Evolutionary conservation across 2,113 vertebrate species (phyloP), one percentile per base, ranked within the genome.

Genomic region (Aptenodytes forsteri): DNA sequence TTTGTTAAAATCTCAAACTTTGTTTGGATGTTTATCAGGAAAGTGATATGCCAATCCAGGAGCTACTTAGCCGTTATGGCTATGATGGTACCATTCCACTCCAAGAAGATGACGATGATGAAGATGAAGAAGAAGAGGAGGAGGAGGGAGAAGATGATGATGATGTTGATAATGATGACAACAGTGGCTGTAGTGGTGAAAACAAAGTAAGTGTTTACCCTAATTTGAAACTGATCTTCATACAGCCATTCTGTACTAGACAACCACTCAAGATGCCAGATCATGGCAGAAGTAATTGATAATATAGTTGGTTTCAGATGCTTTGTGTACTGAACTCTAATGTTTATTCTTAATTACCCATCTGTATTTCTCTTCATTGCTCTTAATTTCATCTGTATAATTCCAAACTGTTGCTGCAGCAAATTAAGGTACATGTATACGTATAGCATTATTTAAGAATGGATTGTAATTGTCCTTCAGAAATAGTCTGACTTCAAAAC

Each of bases 31-130:
- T 69, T 91, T 49, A 67, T 47, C 96, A 99, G 99, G 99, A 99
- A 88, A 99, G 99, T 4, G 99, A 99, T 77, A 99, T 99, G 99
- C 99, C 99, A 69, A 99, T 99, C 97, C 99, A 99, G 86, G 99
- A 99, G 96, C 98, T 99, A 56, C 98, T 99, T 71, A 99, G 99
- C 95, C 98, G 99, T 72, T 99, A 99, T 8, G 99, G 99, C 84
- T 99, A 99, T 71, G 98, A 99, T 11, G 98, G 98, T 66, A 97
- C 98, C 59, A 98, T 99, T 59, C 99, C 98, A 44, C 98, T 99
- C 72, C 99, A 98, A 71, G 99, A 99, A 79, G 99, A 99, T 73
- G 98, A 99, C 29, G 98, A 99, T 1, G 98, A 98, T 4, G 98
- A 98, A 3, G 99, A 99, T 3, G 99, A 99, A 0, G 98, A 99